Conservation (phyloP, 2,797 vertebrate genomes). For the Halcyon smyrnensis region DNA sequence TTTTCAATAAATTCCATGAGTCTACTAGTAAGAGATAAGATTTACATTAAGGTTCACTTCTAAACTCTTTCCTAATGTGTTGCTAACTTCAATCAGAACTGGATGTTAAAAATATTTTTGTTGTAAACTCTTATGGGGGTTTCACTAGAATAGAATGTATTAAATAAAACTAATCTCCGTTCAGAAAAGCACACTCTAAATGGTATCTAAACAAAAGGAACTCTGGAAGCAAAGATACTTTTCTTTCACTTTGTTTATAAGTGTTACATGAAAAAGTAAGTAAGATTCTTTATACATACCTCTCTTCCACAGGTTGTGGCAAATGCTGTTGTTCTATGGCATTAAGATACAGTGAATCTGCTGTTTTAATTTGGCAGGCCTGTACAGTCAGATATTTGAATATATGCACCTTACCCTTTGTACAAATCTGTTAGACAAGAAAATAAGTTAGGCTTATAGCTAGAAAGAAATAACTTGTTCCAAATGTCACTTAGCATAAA, state of each 20-base stretch:
- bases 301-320: constrained; percentile 85
- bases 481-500: neutral
- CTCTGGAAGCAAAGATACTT: neutral
- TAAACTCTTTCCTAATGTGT: neutral
- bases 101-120: neutral
- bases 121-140: neutral
- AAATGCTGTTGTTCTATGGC: constrained; percentile 86
- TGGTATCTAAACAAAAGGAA: neutral
- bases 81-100: neutral
- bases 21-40: neutral
- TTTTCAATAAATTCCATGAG: neutral
- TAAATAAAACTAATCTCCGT: neutral
- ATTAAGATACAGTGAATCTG: constrained; percentile 88
- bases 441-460: neutral
- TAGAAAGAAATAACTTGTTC: neutral
- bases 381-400: constrained; percentile 95
- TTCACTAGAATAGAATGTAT: neutral
- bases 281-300: constrained; percentile 75
- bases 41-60: neutral
- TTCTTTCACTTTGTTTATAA: neutral
- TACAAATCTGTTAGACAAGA: constrained; percentile 87
- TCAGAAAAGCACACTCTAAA: neutral
- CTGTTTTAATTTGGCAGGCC: constrained; percentile 91
- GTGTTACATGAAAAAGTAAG: neutral
- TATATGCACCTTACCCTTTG: constrained; percentile 95